Evolutionary conservation across 2,888 invertebrate species (phyloP), one percentile per base, ranked within the genome.

Genomic region (Drosophila subsilvestris): DNA sequence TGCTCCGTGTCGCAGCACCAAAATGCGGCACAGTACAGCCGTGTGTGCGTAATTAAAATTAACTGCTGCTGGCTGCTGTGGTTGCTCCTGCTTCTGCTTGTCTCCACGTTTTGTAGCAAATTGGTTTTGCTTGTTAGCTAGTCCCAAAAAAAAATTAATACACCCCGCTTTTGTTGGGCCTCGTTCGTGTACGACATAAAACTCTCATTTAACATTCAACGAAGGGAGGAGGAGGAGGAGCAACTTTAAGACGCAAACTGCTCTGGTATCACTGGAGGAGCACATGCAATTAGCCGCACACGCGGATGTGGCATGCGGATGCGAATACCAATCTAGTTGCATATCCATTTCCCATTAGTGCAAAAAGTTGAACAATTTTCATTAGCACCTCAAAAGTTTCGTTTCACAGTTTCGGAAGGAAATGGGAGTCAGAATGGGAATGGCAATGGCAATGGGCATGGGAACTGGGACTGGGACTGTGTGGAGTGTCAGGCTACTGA

Each of bases 31-130:
- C 67, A 22, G 17, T 29, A 57, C 67, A 22, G 63, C 27, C 69
- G 63, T 62, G 62, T 77, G 78, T 85, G 87, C 79, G 85, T 85
- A 87, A 88, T 85, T 85, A 85, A 85, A 88, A 85, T 87, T 89
- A 85, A 85, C 89, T 88, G 85, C 74, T 79, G 43, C 59, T 58
- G 66, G 63, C 42, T 29, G 48, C 18, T 73, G 58, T 44, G 51
- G 62, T 58, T 74, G 67, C 32, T 27, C 14, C 32, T 56, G 45
- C 27, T 9, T 9, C 9, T 0, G 27, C 32, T 27, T 22, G 51
- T 27, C 43, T 56, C 17, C 29, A 48, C 51, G 37, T 55, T 50
- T 55, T 63, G 69, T 55, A 72, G 78, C 85, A 84, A 86, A 84
- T 88, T 84, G 88, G 85, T 86, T 84, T 86, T 86, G 81, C 79